A percentile compares a stretch with the other conserved stretches of the same genome.
These are phyloP conservation scores for Drosophila aldrichi DNA, from an alignment of 2,888 invertebrate genomes.

Conservation along the genomic window DNA sequence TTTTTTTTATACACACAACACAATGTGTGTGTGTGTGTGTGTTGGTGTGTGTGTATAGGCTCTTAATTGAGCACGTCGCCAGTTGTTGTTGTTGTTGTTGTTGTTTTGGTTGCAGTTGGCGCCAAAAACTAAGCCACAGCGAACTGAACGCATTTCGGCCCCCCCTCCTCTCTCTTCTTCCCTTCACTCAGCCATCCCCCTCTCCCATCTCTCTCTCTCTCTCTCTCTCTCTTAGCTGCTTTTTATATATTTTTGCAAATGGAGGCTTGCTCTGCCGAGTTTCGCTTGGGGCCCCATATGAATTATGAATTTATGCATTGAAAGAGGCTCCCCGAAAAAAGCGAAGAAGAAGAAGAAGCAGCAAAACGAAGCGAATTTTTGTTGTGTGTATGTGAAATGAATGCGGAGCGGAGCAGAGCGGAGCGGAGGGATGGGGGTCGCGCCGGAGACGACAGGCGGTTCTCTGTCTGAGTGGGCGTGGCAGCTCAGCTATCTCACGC, in stretches of 20 bases:
- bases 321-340: slow-evolving; percentile 54
- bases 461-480: neutral
- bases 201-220: too few species aligned
- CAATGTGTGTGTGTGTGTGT: slow-evolving; percentile 19
- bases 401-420: slow-evolving; percentile 12
- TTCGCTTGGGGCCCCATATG: slow-evolving; percentile 60
- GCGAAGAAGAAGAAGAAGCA: slow-evolving; percentile 2
- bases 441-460: too few species aligned
- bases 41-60: slow-evolving; percentile 14
- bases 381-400: slow-evolving; percentile 35
- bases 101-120: slow-evolving; percentile 44
- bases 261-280: slow-evolving; percentile 37
- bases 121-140: slow-evolving; percentile 37
- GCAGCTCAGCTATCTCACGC: slow-evolving; percentile 45
- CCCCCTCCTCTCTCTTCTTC: neutral
- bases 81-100: slow-evolving; percentile 25
- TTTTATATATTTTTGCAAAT: slow-evolving; percentile 50
- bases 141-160: neutral
- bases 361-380: slow-evolving; percentile 31
- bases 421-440: too few species aligned
- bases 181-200: neutral
- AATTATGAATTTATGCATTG: slow-evolving; percentile 80
- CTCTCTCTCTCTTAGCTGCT: neutral
- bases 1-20: slow-evolving; percentile 22
- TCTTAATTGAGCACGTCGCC: slow-evolving; percentile 75